Base-by-base conservation (phyloP, 2,888 invertebrate genomes). In the Sinodicranocentrus sp. region DNA sequence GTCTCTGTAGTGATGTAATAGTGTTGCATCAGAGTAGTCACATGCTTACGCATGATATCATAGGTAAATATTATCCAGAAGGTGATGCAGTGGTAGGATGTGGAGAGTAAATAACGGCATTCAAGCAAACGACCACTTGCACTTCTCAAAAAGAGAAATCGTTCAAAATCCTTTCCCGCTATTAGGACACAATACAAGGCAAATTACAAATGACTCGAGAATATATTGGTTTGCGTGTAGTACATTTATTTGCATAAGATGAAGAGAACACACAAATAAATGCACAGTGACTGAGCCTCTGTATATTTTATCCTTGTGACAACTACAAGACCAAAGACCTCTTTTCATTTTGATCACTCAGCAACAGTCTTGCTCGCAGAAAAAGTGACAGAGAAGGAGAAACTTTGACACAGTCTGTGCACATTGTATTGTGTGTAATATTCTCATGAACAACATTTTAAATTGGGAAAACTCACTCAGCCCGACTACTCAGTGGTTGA, bases 241-340 rank as follows among this genome's bases (percentile, higher is more conserved):
- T 52, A 6, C 10, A 52, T 52, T 23, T 68, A 23, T 68, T 68
- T 68, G 52, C 73, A 61, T 59, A 61, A 25, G 61, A 43, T 43
- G 23, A 61, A 13, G 52, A 6, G 52, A 3, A 39, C 52, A 52
- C n/a, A 17, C 52, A 52, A 6, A 52, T n/a, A 52, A 13, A 52
- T 52, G n/a, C n/a, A 52, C 39, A 6, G 39, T 13, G 39, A 39
- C 8, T 39, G 8, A 39, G 39, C 39, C 39, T 39, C 8, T 6
- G 13, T 8, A 39, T n/a, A 52, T n/a, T 52, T 52, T 43, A 61
- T 61, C 39, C 23, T 21, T 39, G 76, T 67, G 76, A 76, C 76
- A 76, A 76, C 57, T 26, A 75, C 75, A 76, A 76, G 76, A 67
- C 67, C 76, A 76, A 76, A 76, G 76, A 76, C 76, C 76, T 57